These are phyloP conservation scores for Tromatobia lineatoria DNA, from an alignment of 2,888 invertebrate genomes.

Conservation along the genomic window DNA sequence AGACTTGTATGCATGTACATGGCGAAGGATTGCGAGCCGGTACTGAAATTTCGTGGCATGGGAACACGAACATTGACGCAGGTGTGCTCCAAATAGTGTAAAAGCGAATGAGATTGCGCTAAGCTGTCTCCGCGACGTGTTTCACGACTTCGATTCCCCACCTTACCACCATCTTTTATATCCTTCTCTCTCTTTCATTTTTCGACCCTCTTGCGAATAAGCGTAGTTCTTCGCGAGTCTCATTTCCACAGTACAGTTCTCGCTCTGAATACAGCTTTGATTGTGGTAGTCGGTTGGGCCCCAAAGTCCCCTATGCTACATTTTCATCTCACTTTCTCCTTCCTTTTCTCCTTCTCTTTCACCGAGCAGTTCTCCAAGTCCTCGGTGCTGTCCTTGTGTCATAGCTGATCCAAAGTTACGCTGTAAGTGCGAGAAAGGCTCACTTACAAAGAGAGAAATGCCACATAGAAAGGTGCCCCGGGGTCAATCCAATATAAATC, in stretches of 20 bases:
- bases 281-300: slow-evolving; percentile 78
- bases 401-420: slow-evolving; percentile 22
- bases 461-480: slow-evolving; percentile 77
- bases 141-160: slow-evolving; percentile 21
- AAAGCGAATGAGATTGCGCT: slow-evolving; percentile 45
- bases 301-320: slow-evolving; percentile 61
- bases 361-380: background rate
- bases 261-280: slow-evolving; percentile 81
- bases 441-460: slow-evolving; percentile 68
- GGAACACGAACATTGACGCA: slow-evolving; percentile 73
- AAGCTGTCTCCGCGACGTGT: slow-evolving; percentile 60
- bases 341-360: slow-evolving; percentile 54
- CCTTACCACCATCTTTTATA: slow-evolving; percentile 21
- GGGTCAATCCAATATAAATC: slow-evolving; percentile 84
- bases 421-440: slow-evolving; percentile 15
- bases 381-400: slow-evolving; percentile 42
- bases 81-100: slow-evolving; percentile 69
- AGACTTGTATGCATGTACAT: background rate
- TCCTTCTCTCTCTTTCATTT: slow-evolving; percentile 21
- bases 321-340: slow-evolving; percentile 59
- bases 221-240: slow-evolving; percentile 12
- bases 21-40: slow-evolving; percentile 51
- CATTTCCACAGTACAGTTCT: slow-evolving; percentile 48
- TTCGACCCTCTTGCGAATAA: slow-evolving; percentile 58
- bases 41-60: slow-evolving; percentile 70